These are phyloP conservation scores for Bothrops alternatus DNA, from an alignment of 2,797 vertebrate genomes.

Conservation along the genomic window DNA sequence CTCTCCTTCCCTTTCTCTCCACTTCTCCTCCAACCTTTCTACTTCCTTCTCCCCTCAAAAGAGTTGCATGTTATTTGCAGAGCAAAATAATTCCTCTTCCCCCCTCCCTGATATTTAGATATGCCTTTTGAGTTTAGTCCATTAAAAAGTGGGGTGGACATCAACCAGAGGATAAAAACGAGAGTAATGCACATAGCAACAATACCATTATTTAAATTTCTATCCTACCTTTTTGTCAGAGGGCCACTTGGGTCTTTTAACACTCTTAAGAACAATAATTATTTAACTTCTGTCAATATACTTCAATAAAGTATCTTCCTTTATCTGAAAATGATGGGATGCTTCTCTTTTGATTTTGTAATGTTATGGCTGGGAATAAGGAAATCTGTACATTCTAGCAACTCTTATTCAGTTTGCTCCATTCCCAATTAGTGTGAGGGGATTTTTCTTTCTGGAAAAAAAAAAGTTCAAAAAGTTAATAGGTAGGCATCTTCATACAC, in stretches of 20 bases:
- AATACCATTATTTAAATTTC: background rate
- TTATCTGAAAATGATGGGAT: background rate
- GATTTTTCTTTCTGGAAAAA: background rate
- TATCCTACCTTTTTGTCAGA: background rate
- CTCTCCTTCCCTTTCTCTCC: no score
- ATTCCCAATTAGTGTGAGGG: background rate
- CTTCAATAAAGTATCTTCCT: background rate
- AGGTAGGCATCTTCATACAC: background rate
- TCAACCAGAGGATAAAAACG: constrained; percentile 6
- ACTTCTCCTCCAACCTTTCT: no score
- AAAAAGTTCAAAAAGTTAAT: background rate
- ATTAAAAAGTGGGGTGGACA: background rate
- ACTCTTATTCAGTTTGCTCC: background rate
- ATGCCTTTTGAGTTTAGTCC: constrained; percentile 18
- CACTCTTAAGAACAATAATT: background rate
- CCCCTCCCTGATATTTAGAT: background rate
- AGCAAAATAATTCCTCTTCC: background rate
- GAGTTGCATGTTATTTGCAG: constrained; percentile 25
- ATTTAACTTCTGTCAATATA: background rate
- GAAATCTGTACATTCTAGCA: background rate
- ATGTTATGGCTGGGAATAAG: background rate
- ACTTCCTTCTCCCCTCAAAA: no score
- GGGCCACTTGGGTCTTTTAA: background rate
- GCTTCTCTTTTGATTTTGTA: background rate
- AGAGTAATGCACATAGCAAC: background rate